Base-by-base conservation (phyloP, 2,113 vertebrate species). In the Tragelaphus strepsiceros region DNA sequence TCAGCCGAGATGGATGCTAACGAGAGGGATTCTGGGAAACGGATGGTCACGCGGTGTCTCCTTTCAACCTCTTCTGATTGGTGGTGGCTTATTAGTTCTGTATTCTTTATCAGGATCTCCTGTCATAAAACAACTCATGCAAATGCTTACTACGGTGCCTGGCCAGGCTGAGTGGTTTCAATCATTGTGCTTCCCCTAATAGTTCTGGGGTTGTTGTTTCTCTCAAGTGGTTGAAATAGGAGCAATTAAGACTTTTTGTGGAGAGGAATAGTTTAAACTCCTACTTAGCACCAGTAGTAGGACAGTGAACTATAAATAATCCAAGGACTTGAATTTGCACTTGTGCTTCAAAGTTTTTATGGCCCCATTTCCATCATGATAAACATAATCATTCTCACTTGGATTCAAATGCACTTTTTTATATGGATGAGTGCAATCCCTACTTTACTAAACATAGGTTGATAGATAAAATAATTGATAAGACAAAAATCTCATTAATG, bases 181-280 rank as follows among this genome's bases (percentile, higher is more conserved):
- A 30, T 62, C 28, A 14, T 6, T 62, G 28, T 62, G 61, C 28
- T 62, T 62, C 28, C 28, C 28, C 6, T 62, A 30, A 7, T 13
- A 30, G 61, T 62, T 62, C 46, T 91, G 14, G 28, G 21, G 26
- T 88, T 93, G 26, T 39, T 91, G n/a, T 35, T 95, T 96, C 30
- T 93, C 12, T 80, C 22, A 59, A 90, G 17, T 96, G 51, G 35
- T 91, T 64, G 43, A 96, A 96, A 83, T 80, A 74, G 87, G 96
- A 97, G 96, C 90, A 97, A 97, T 96, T 97, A 97, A 97, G 96
- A 98, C 80, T 85, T 64, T 49, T 43, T 90, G 32, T 92, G 22
- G 30, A 81, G 81, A 93, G 91, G 92, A 97, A 97, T 32, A 39
- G n/a, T 84, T 98, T 96, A 97, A 96, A 97, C 77, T 64, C 67